Evolutionary conservation across 2,888 invertebrate species (phyloP).

Genomic region (Noctua fimbriata): DNA sequence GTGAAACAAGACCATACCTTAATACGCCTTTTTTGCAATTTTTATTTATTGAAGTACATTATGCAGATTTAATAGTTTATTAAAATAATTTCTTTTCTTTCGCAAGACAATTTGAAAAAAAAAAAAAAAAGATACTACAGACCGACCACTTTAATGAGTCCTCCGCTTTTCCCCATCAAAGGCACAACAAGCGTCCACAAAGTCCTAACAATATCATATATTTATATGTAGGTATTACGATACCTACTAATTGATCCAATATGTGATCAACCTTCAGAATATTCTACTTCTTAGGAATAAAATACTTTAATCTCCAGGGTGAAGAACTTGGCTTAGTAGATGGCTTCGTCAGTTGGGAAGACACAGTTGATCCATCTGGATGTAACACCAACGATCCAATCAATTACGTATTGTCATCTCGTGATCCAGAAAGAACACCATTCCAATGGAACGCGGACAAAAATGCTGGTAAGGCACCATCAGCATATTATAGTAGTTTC

Average conservation of each 20-base stretch:
- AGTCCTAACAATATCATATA: too few relatives aligned
- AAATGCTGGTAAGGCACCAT: constrained; percentile 83
- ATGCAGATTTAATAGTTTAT: too few relatives aligned
- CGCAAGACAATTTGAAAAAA: neutral
- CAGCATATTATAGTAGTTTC: neutral
- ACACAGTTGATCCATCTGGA: constrained; percentile 92
- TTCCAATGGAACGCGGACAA: constrained; percentile 92
- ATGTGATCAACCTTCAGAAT: too few relatives aligned
- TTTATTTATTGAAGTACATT: too few relatives aligned
- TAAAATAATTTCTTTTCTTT: too few relatives aligned
- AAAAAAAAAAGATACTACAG: too few relatives aligned
- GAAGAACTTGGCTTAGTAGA: constrained; percentile 96
- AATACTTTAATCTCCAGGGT: constrained; percentile 87
- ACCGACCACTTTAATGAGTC: too few relatives aligned
- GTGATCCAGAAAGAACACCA: constrained; percentile 92
- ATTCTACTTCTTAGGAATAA: neutral
- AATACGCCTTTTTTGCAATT: too few relatives aligned
- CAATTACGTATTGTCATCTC: constrained; percentile 90
- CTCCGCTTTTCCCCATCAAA: too few relatives aligned
- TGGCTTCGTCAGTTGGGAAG: constrained; percentile 91
- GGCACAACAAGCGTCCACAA: too few relatives aligned
- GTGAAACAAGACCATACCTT: neutral
- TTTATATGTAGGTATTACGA: too few relatives aligned
- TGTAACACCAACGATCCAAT: constrained; percentile 92
- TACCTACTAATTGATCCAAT: too few relatives aligned